Evolutionary conservation across 2,113 vertebrate genomes (phyloP).

Genomic region (Corythoichthys intestinalis): DNA sequence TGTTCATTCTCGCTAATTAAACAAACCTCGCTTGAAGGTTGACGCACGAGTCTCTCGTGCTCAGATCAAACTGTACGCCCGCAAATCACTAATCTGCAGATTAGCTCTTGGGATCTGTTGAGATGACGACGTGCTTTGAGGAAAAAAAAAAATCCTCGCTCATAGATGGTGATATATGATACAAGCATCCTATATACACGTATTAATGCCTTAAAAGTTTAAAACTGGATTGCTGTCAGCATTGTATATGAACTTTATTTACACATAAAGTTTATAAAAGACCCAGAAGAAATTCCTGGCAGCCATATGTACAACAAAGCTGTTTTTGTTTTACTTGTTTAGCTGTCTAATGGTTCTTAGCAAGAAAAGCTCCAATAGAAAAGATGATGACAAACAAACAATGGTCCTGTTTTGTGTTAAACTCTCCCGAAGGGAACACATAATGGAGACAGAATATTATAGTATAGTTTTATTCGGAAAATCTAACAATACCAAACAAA

Average conservation of each 20-base stretch:
- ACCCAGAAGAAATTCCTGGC: background rate
- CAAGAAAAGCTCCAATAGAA: background rate
- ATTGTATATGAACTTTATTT: background rate
- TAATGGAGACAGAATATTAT: background rate
- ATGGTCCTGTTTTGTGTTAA: background rate
- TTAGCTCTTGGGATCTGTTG: conserved; percentile 40
- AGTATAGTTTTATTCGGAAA: background rate
- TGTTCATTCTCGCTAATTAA: conserved; percentile 37
- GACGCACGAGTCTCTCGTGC: conserved; percentile 27
- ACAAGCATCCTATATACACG: conserved; percentile 5
- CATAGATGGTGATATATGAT: conserved; percentile 18
- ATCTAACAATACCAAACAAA: too few species aligned
- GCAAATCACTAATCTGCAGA: conserved; percentile 41
- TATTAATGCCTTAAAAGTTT: background rate
- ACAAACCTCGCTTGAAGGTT: conserved; percentile 27
- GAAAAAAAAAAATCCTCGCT: conserved; percentile 13
- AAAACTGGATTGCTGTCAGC: background rate
- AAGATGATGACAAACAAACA: background rate
- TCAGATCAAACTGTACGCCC: conserved; percentile 26
- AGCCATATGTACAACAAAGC: background rate
- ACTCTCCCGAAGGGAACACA: background rate
- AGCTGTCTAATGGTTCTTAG: background rate
- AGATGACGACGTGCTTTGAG: conserved; percentile 22
- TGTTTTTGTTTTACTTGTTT: background rate
- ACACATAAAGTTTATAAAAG: background rate